A percentile compares a stretch with the other conserved stretches of the same genome.
These are phyloP conservation scores for Nyctalus aviator DNA, from an alignment of 2,797 vertebrate genomes.

Conservation along the genomic window DNA sequence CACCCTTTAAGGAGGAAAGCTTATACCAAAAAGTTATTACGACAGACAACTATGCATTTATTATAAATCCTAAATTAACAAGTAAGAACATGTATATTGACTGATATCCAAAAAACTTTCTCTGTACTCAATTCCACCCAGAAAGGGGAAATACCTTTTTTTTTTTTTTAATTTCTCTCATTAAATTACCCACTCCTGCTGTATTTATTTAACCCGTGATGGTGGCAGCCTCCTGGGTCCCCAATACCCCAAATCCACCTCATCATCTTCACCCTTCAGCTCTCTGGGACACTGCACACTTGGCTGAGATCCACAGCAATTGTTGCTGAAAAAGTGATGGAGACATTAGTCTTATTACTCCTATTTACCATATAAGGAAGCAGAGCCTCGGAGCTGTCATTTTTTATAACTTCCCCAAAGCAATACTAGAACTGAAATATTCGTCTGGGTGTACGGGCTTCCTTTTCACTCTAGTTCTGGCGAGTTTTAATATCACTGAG, in stretches of 20 bases:
- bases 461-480: neutral
- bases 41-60: neutral
- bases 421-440: neutral
- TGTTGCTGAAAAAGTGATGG: neutral
- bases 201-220: neutral
- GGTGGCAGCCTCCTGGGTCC: neutral
- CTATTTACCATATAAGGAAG: constrained; percentile 50
- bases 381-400: neutral
- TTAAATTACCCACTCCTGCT: neutral
- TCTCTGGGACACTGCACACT: neutral
- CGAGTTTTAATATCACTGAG: neutral
- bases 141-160: neutral
- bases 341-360: constrained; percentile 16
- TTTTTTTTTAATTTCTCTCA: neutral
- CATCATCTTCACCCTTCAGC: neutral
- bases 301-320: neutral
- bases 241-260: neutral
- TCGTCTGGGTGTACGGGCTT: neutral
- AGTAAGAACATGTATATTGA: neutral
- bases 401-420: constrained; percentile 36
- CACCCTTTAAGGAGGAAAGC: neutral
- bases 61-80: neutral
- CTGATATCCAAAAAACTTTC: neutral
- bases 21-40: neutral
- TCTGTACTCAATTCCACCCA: neutral